Evolutionary conservation across 2,113 vertebrate species (phyloP), one percentile per base, ranked within the genome.

Genomic region (Pitta sordida): DNA sequence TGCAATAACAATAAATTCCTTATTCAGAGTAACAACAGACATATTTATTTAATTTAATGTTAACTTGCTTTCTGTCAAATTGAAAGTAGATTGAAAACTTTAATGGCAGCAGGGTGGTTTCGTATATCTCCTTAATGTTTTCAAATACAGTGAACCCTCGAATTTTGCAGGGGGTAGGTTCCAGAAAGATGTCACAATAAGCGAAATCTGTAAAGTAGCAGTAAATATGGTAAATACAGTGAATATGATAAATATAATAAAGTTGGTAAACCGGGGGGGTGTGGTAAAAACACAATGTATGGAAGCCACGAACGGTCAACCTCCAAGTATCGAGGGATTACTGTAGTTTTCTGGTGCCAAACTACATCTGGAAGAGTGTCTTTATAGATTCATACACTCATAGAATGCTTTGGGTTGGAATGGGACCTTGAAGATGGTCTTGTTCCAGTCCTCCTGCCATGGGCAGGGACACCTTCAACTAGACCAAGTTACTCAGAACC

Each of bases 31-130:
- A 95, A 94, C 91, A 94, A 92, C 88, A 96, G 77, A 56, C 76
- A 81, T 91, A 43, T 83, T 92, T 96, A 95, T 97, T 97, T 95
- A 93, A 97, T 97, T 93, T 84, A 77, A 80, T 87, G 19, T 92
- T 96, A 97, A 93, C 86, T 68, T 82, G 34, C 75, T 94, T 96
- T 96, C 85, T 91, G 74, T 46, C 75, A 93, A 90, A 95, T 60
- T 79, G 88, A 73, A 96, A 96, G 32, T 46, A 92, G 81, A 87
- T 59, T 86, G 51, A 94, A 96, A 97, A 88, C 44, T 86, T 87
- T 84, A 88, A 60, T 43, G 30, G 79, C 55, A 91, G 39, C 34
- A 74, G 63, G 58, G 69, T 48, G n/a, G 7, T 68, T 90, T 65
- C 62, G 18, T 71, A 21, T 62, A 79, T 86, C 73, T 64, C 89